Base-by-base conservation (phyloP, 2,113 vertebrate species). In the Recurvirostra avosetta region DNA sequence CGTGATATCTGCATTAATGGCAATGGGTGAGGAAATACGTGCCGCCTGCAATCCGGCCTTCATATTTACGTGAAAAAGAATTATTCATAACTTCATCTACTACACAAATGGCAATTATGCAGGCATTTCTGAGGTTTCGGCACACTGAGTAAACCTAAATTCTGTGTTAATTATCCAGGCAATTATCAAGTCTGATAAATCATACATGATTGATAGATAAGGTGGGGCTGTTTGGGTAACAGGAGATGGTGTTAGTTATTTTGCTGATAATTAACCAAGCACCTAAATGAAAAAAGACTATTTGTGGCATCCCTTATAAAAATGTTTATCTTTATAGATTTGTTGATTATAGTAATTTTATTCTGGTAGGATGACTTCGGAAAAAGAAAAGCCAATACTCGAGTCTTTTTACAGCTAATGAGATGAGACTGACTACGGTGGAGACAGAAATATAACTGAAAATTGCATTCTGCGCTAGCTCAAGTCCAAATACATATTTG, bases 181-280 rank as follows among this genome's bases (percentile, higher is more conserved):
- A 97, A 97, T 98, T 96, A 97, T 96, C 85, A 95, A 94, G 91
- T 97, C 95, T 98, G 95, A 98, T 97, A 97, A 97, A 96, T 98
- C 97, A 97, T 83, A 95, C 73, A 58, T 98, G 97, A 97, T 96
- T 97, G 97, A 97, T 97, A 96, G 95, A 91, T 94, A 97, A 96
- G 96, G 93, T 97, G 96, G 94, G 77, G 73, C 94, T 98, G 84
- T 97, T 97, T 98, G 90, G 88, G 85, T 93, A 97, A 74, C 71
- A 93, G 92, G 96, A 97, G 88, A 65, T 96, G 92, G 84, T 68
- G 52, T 97, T 96, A 94, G 92, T 97, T 97, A 96, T 96, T 97
- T 97, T 97, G 72, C 87, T 96, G 95, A 92, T 94, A 97, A 98
- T 95, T 97, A 96, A 83, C 92, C 93, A 90, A 81, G 86, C 92